phyloP scores from a whole-genome alignment of 2,888 invertebrate species.

The Drosophila paramelanica region DNA sequence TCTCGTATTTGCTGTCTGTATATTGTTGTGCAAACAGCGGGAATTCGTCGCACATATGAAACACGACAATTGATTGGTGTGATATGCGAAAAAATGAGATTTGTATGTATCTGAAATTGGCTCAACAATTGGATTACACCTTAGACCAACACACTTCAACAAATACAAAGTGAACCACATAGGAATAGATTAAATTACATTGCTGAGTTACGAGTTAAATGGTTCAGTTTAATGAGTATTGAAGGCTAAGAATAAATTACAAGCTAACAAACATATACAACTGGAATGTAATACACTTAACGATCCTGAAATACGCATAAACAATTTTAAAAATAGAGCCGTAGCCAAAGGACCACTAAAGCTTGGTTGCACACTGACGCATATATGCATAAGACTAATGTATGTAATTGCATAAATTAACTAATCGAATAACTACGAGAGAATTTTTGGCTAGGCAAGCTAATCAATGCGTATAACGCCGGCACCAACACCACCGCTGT shows the following conservation, averaged over 20 bases:
- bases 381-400: constrained; percentile 30
- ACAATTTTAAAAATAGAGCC: constrained; percentile 50
- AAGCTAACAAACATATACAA: constrained; percentile 62
- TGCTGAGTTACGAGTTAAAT: constrained; percentile 18
- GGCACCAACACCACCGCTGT: constrained; percentile 95
- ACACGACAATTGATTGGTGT: constrained; percentile 52
- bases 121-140: constrained; percentile 36
- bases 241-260: constrained; percentile 44
- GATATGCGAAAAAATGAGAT: constrained; percentile 25
- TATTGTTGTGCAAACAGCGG: constrained; percentile 60
- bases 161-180: constrained; percentile 1
- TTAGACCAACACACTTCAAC: not conserved
- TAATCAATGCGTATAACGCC: constrained; percentile 89
- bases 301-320: constrained; percentile 36
- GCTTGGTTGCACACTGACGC: constrained; percentile 50
- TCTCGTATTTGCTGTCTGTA: constrained; percentile 44
- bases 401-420: constrained; percentile 54
- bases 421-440: constrained; percentile 37
- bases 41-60: constrained; percentile 56
- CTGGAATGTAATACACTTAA: constrained; percentile 64
- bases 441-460: constrained; percentile 48
- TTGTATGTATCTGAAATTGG: constrained; percentile 17
- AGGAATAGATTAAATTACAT: constrained; percentile 34
- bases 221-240: constrained; percentile 64
- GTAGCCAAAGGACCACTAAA: constrained; percentile 55